These are phyloP conservation scores for Argopecten irradians DNA, from an alignment of 1,140 invertebrate genomes.

Conservation along the genomic window DNA sequence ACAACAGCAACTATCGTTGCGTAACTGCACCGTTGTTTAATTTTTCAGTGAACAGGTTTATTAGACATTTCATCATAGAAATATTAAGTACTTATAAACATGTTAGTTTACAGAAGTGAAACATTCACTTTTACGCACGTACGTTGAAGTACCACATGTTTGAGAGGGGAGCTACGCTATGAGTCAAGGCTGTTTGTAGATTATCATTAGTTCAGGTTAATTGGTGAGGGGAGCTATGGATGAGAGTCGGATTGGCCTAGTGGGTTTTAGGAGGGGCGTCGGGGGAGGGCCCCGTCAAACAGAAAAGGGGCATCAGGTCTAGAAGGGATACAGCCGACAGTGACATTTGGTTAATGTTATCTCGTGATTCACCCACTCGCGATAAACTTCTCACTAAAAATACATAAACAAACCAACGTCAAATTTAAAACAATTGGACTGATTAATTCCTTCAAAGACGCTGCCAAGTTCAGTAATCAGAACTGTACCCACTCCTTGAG, in stretches of 20 bases:
- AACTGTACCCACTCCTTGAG: neutral
- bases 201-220: neutral
- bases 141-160: neutral
- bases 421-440: conserved; percentile 13
- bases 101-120: no score
- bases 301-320: neutral
- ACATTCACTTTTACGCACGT: neutral
- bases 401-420: neutral
- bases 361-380: neutral
- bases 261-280: neutral
- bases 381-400: neutral
- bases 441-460: conserved; percentile 10
- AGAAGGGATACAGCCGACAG: neutral
- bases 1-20: no score
- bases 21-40: no score
- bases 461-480: neutral
- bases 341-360: conserved; percentile 4
- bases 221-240: neutral
- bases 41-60: no score
- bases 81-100: no score
- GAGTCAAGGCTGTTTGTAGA: neutral
- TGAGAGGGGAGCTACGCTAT: neutral
- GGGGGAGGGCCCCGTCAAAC: neutral
- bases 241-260: neutral
- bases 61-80: no score